Base-by-base conservation (phyloP, 2,797 vertebrate genomes). In the Spea hammondii region DNA sequence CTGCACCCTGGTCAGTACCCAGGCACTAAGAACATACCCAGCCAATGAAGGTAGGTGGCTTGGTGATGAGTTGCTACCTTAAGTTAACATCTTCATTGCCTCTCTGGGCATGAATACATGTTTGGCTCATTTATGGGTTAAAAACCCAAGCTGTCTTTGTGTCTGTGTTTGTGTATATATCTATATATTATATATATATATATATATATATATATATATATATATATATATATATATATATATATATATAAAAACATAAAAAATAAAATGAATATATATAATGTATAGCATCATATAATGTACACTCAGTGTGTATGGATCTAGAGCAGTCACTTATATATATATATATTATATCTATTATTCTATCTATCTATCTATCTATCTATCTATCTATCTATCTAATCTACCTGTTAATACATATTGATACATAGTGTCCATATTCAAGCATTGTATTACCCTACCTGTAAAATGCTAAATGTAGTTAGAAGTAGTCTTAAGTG, bases 31-130 rank as follows among this genome's bases (percentile, higher is more conserved):
- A 65, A 82, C 70, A 6, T 78, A 82, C 59, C 80, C 80, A 70
- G 74, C 75, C 45, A 82, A 82, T 78, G 80, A 82, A 82, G 80
- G 80, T 82, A 82, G 51, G 80, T 60, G 64, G 54, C 54, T 76
- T 32, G 14, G n/a, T 17, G 60, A 17, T n/a, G 14, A 17, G 51
- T 53, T 8, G 14, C 65, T 49, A 46, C 47, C 45, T 68, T 5
- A 68, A 68, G 5, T 68, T 59, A 47, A 17, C 53, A 60, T 60
- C 55, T 48, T 72, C 4, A n/a, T 11, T 14, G 8, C 55, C 70
- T 59, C 11, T 59, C 12, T 5, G n/a, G 13, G 55, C 55, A 17
- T 44, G 10, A 4, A 17, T n/a, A 32, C 4, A 62, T 62, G 12
- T 62, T 6, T 17, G 59, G 32, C 5, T 6, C 1, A 62, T 62